Base-by-base conservation (phyloP, 1,140 invertebrate genomes). In the Delia radicum region DNA sequence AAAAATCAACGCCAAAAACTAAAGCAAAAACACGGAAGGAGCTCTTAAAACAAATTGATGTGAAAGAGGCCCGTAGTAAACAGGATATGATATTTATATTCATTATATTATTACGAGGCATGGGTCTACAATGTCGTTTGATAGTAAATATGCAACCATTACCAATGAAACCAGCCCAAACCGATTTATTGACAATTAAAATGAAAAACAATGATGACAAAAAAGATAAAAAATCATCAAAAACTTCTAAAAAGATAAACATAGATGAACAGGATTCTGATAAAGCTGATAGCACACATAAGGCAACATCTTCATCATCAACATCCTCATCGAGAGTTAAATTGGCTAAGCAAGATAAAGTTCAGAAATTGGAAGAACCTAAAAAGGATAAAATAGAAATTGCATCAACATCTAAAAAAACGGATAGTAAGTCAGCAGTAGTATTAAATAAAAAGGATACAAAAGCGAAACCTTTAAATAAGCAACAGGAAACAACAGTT, bases 61-160 rank as follows among this genome's bases (percentile, higher is more conserved):
- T 87, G 13, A 91, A 90, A 86, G 88, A 88, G 75, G 90, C 91
- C 18, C 86, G 89, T 55, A 88, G 89, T 81, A 91, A 90, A 79
- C 91, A 90, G 80, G 91, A 94, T 87, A 86, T 92, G 31, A 90
- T 93, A 75, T 89, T 92, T 79, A 89, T 96, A 77, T 96, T 94
- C 86, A 87, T 96, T 46, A 87, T 91, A 26, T 88, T 94, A 77
- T 82, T 95, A 31, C 89, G 96, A 85, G 89, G 92, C 62, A 88
- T 97, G 76, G 95, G 95, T 0, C 86, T 97, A 67, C 91, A 94
- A 80, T 93, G 92, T 79, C 88, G 96, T 75, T 84, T 98, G 42
- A 90, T 97, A n/a, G 89, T 91, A 10, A 91, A 91, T 77, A 89
- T 93, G 80, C 88, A 89, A 77, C 87, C 89, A 31, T 84, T 93